Base-by-base conservation (phyloP, 2,888 invertebrate species). In the Graphium colonna region DNA sequence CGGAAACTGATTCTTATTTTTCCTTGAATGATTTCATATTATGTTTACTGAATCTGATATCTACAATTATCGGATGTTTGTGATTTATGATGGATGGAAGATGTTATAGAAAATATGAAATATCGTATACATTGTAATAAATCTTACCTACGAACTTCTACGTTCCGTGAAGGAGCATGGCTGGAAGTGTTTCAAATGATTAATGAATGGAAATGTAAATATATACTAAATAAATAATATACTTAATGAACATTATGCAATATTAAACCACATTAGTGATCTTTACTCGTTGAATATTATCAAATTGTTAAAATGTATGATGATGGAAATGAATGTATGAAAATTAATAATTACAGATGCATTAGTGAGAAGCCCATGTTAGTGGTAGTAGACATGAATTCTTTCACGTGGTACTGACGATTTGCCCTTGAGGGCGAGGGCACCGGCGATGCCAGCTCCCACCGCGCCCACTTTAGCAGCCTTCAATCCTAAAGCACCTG, bases 391-490 rank as follows among this genome's bases (percentile, higher is more conserved):
- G 31, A 54, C 50, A 13, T 50, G 51, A 51, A 56, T 52, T 12
- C 46, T 51, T 50, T 53, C 42, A 49, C 40, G 52, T 9, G 63
- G 64, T 64, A 67, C 68, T 68, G 64, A 68, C 67, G 62, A 57
- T 66, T 81, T 83, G 41, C 67, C 64, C 65, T 87, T 87, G 5
- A 82, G 74, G 1, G 86, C 87, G 40, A 84, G 59, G 0, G 81
- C 85, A 31, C 84, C 85, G 4, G 68, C 82, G 0, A 82, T 74
- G 49, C 79, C 86, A 2, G 77, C 77, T 47, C 78, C 79, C 1
- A 79, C 79, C 1, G 79, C 84, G 49, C 82, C 88, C 13, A 81
- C 74, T 67, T 89, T 88, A 17, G 75, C 86, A 56, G 82, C 88
- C 64, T 85, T 88, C 59, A 89, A 61, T 49, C 88, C 88, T 51